Conservation (phyloP, 1,140 invertebrate genomes). For the Popillia japonica region DNA sequence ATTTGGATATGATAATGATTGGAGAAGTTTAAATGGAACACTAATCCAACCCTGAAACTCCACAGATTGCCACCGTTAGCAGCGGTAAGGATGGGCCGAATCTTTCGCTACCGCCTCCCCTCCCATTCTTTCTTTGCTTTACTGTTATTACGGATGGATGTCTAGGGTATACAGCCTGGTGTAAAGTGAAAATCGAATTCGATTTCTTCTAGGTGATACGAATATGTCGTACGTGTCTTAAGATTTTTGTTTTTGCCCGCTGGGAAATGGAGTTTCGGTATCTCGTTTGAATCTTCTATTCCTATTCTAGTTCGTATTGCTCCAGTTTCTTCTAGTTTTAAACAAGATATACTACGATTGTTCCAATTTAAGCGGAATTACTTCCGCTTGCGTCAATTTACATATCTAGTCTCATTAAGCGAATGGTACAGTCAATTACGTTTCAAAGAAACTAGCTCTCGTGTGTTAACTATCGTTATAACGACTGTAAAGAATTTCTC, state of each 20-base stretch:
- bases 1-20: constrained; percentile 7
- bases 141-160: background rate
- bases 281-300: too few relatives aligned
- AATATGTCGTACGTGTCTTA: background rate
- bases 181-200: background rate
- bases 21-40: constrained; percentile 14
- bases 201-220: background rate
- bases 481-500: too few relatives aligned
- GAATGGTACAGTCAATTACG: too few relatives aligned
- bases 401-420: too few relatives aligned
- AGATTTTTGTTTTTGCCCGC: background rate
- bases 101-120: background rate
- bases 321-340: too few relatives aligned
- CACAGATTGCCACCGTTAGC: background rate
- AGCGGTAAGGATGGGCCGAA: background rate
- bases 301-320: too few relatives aligned
- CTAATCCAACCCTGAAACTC: background rate
- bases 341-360: too few relatives aligned
- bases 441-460: too few relatives aligned
- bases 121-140: background rate
- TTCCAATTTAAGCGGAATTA: too few relatives aligned
- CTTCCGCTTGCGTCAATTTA: too few relatives aligned
- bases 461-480: too few relatives aligned
- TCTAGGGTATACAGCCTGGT: background rate
- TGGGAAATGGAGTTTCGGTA: background rate